A percentile compares a stretch with the other conserved stretches of the same genome.
phyloP scores from a whole-genome alignment of 1,140 invertebrate species.

The Phenacoccus solenopsis region DNA sequence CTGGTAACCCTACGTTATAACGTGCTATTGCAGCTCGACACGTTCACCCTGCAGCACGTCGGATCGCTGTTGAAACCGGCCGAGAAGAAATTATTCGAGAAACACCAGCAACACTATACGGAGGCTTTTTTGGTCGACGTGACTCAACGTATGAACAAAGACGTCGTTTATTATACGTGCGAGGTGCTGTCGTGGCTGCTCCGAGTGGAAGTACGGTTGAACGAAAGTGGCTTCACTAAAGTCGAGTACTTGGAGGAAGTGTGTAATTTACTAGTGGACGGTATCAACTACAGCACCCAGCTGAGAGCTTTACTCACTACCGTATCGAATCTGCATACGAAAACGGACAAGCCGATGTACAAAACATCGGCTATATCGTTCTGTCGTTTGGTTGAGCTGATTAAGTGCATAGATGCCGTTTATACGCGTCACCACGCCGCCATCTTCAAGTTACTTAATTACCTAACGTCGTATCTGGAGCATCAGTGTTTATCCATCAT shows the following conservation, averaged over 20 bases:
- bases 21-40: neutral
- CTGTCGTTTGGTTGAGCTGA: neutral
- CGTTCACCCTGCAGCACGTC: neutral
- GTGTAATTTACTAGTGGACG: neutral
- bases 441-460: neutral
- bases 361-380: neutral
- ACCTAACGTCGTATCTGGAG: neutral
- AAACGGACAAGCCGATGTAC: neutral
- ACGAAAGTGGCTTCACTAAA: neutral
- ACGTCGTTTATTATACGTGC: neutral
- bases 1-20: neutral
- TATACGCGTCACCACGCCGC: neutral
- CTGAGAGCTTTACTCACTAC: neutral
- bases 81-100: neutral
- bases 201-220: neutral
- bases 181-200: neutral
- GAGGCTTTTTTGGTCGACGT: neutral
- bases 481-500: neutral
- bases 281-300: neutral
- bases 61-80: neutral
- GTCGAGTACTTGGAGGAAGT: neutral
- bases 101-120: neutral
- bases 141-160: neutral
- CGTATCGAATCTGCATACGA: neutral
- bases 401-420: neutral